Conservation (phyloP, 64 coral and sea anemone genomes). For the Montipora capricornis region DNA sequence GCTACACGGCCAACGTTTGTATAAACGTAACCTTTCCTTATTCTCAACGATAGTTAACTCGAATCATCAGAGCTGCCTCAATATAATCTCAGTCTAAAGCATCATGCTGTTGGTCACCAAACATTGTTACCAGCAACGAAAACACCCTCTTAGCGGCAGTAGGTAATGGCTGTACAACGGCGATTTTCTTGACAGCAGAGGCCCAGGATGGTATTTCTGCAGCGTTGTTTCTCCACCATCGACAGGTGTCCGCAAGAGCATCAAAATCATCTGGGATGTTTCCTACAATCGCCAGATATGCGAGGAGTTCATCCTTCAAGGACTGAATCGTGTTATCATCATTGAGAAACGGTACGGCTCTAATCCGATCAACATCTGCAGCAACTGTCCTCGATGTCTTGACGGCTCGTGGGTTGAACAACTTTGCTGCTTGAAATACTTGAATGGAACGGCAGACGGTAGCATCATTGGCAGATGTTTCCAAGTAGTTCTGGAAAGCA, state of each 20-base stretch:
- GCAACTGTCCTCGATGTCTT: slow-evolving; percentile 4
- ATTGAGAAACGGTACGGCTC: slow-evolving; percentile 31
- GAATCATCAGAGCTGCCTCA: no score
- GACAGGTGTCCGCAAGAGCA: not conserved
- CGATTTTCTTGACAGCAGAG: not conserved
- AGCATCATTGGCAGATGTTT: slow-evolving; percentile 47
- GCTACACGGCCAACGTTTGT: no score
- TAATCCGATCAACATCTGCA: slow-evolving; percentile 42
- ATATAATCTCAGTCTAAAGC: no score
- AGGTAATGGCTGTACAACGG: not conserved
- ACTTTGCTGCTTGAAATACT: slow-evolving; percentile 55
- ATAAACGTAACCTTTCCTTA: no score
- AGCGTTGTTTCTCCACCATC: not conserved
- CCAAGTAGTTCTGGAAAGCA: slow-evolving; percentile 45
- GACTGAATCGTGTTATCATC: not conserved
- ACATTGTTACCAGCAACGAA: not conserved
- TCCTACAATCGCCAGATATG: not conserved
- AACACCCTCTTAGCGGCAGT: not conserved
- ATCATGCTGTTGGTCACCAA: not conserved
- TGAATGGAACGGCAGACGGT: slow-evolving; percentile 16
- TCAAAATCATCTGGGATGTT: not conserved
- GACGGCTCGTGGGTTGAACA: slow-evolving; percentile 47
- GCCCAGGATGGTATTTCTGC: not conserved
- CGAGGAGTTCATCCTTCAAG: not conserved
- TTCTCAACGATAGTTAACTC: no score